These are phyloP conservation scores for Lophotis ruficrista DNA, from an alignment of 2,113 vertebrate species.

Conservation along the genomic window DNA sequence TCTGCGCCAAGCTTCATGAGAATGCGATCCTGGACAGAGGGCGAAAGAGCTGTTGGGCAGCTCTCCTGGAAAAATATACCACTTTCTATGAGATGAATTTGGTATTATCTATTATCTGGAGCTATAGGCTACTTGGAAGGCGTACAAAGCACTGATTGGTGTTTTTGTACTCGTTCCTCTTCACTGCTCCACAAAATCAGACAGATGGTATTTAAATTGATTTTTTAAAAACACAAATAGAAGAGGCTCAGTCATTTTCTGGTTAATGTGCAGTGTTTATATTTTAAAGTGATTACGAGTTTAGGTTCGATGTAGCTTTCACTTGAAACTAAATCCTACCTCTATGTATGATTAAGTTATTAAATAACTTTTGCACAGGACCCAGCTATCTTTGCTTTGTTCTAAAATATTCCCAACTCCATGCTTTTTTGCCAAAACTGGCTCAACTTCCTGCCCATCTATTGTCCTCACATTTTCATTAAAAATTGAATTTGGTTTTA, in stretches of 20 bases:
- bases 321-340: background rate
- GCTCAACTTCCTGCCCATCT: background rate
- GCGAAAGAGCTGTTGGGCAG: background rate
- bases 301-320: background rate
- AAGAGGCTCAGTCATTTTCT: background rate
- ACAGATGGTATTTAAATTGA: conserved; percentile 10
- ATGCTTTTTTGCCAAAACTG: background rate
- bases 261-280: background rate
- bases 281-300: background rate
- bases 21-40: too few species aligned
- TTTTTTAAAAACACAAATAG: background rate
- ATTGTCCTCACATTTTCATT: background rate
- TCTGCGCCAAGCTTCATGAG: background rate
- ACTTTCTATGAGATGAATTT: background rate
- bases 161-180: background rate
- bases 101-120: background rate
- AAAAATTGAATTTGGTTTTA: background rate
- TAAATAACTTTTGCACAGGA: background rate
- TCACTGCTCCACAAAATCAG: background rate
- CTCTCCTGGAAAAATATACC: background rate
- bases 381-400: background rate
- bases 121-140: background rate
- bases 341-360: background rate
- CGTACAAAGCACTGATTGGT: background rate
- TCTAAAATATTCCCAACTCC: background rate